Percentiles rank a stretch among this genome's conserved stretches.
Conservation (phyloP, 2,888 invertebrate species). For the Aspidiotus rigidus region DNA sequence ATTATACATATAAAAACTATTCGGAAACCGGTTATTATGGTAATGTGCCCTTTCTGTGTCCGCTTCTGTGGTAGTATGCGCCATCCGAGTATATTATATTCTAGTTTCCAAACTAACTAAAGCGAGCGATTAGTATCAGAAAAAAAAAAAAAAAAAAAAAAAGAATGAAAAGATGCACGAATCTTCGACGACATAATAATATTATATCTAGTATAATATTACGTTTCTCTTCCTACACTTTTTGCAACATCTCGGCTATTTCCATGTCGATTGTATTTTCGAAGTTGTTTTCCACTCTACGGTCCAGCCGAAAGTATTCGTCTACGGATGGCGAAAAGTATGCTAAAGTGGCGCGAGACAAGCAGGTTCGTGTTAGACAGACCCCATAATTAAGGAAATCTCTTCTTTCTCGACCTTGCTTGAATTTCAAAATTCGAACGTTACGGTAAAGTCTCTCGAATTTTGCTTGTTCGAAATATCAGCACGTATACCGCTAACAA, state of each 20-base stretch:
- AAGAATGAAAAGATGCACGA: too few relatives aligned
- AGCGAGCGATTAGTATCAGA: constrained; percentile 23
- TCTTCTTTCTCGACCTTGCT: too few relatives aligned
- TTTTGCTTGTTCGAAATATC: too few relatives aligned
- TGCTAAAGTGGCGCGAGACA: too few relatives aligned
- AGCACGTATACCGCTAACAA: too few relatives aligned
- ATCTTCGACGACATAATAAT: not conserved
- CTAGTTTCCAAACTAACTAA: constrained; percentile 17
- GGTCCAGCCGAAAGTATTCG: too few relatives aligned
- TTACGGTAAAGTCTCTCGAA: too few relatives aligned
- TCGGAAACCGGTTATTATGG: constrained; percentile 29
- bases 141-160: not conserved
- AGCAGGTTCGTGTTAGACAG: too few relatives aligned
- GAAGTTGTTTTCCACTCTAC: too few relatives aligned
- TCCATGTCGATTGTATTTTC: not conserved
- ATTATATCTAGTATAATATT: not conserved
- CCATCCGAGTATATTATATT: constrained; percentile 13
- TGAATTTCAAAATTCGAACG: too few relatives aligned
- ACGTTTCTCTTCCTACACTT: not conserved
- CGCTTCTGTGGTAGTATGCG: constrained; percentile 11
- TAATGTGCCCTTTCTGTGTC: constrained; percentile 28
- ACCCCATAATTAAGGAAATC: too few relatives aligned
- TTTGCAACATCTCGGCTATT: not conserved
- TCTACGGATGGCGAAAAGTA: too few relatives aligned
- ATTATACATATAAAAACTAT: constrained; percentile 26